Base-by-base conservation (phyloP, 2,797 vertebrate species). In the Poeciliopsis gracilis region DNA sequence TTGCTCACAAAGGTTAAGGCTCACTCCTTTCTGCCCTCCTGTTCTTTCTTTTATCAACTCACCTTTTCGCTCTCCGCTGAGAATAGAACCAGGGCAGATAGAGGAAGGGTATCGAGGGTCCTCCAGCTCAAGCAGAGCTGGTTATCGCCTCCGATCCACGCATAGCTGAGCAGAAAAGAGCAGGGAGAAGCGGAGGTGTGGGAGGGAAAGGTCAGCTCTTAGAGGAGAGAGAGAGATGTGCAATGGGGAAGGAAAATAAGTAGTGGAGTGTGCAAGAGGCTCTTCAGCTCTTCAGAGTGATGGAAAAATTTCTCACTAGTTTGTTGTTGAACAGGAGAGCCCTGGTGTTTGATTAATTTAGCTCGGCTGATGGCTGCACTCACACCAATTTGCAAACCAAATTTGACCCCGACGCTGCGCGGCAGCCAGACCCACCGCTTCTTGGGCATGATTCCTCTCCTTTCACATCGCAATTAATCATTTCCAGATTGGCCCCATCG, bases 171-270 rank as follows among this genome's bases (percentile, higher is more conserved):
- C 88, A 74, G 74, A 86, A 51, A 79, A 38, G 75, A 86, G 91
- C 59, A 38, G 79, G 88, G 88, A 77, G 41, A 73, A 86, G 90
- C 63, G 28, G 78, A 89, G 88, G 85, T 89, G 91, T 92, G 72
- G 79, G 89, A 91, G 87, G 86, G 88, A 87, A 90, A 91, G 91
- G 90, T 92, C 89, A 89, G 79, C 67, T 47, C 86, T 82, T 78
- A 80, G 63, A 59, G 53, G 73, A 74, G 77, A 75, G 76, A 81
- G 53, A n/a, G 36, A 66, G 61, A 66, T 67, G 80, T 61, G 67
- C 59, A 53, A 55, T 67, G 66, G 46, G 45, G 80, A 77, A 80
- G 46, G 38, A 75, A 76, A 82, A 82, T 81, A 4, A 70, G 67
- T 46, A 70, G 41, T 28, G 41, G 41, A 46, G 67, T 70, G 67